Conservation (phyloP, 2,113 vertebrate species). For the Tyrannus savana region DNA sequence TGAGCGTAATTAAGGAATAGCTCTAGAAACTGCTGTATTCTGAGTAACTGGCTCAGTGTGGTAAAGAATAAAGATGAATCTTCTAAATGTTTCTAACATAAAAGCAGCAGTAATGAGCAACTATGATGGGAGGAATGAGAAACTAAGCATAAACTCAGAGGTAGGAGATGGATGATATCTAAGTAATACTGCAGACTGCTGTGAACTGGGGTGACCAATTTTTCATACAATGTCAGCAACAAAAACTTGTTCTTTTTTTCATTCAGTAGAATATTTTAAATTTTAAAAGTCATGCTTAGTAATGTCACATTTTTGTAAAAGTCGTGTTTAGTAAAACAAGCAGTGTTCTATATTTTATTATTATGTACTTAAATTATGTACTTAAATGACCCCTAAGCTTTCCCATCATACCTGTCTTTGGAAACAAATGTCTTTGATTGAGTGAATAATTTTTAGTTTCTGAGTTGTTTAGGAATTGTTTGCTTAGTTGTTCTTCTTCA, state of each 20-base stretch:
- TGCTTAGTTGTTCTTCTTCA: neutral
- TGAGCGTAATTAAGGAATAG: neutral
- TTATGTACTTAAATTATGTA: too few relatives aligned
- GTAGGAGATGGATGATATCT: neutral
- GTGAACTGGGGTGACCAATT: neutral
- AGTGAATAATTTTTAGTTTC: neutral
- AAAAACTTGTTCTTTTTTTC: neutral
- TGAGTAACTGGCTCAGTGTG: neutral
- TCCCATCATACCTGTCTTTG: neutral
- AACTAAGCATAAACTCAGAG: neutral
- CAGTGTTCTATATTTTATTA: too few relatives aligned
- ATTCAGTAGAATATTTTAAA: neutral
- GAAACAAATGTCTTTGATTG: neutral
- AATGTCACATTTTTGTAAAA: neutral
- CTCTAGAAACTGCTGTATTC: conserved; percentile 2
- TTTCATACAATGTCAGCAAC: neutral
- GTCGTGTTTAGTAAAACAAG: neutral
- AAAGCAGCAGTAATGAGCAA: neutral
- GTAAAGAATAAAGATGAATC: neutral
- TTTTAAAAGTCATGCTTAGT: neutral
- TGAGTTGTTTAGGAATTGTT: neutral
- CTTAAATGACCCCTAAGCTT: neutral
- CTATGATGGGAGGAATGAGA: neutral
- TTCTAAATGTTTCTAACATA: neutral
- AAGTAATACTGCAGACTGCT: neutral